phyloP scores from a whole-genome alignment of 2,113 vertebrate genomes.

The Nothobranchius kuhntae region DNA sequence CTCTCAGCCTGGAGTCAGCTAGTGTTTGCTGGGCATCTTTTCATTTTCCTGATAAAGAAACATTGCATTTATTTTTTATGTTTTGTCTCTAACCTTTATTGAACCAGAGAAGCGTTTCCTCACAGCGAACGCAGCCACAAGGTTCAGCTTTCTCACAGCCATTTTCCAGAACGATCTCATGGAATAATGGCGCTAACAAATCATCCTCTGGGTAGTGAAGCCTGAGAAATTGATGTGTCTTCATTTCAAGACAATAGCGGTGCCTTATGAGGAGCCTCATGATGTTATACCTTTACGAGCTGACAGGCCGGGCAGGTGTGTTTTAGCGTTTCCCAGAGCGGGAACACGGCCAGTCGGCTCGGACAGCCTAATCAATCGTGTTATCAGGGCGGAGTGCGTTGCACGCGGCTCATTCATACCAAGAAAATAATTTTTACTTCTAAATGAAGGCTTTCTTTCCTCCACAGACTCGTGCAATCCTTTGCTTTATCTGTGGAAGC shows the following conservation, averaged over 20 bases:
- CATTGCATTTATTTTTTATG: neutral
- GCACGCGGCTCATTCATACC: constrained; percentile 52
- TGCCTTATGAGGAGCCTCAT: constrained; percentile 74
- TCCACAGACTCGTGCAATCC: constrained; percentile 15
- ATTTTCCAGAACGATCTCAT: constrained; percentile 69
- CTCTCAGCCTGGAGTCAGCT: constrained; percentile 3
- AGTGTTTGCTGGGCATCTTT: constrained; percentile 7
- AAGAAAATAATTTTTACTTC: constrained; percentile 25
- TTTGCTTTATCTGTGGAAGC: neutral
- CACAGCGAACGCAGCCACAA: neutral
- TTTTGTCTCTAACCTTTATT: neutral
- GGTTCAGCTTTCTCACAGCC: constrained; percentile 48
- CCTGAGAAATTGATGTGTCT: constrained; percentile 75
- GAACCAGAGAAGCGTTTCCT: constrained; percentile 36
- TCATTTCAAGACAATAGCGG: constrained; percentile 80
- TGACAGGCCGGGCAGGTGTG: constrained; percentile 65
- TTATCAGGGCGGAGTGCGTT: constrained; percentile 21
- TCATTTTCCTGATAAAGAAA: neutral
- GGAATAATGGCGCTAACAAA: constrained; percentile 78
- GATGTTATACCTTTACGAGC: constrained; percentile 75
- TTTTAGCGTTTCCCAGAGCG: constrained; percentile 35
- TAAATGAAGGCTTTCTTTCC: constrained; percentile 32
- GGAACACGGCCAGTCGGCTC: constrained; percentile 32
- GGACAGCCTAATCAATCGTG: constrained; percentile 68
- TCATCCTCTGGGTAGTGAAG: constrained; percentile 68